A percentile compares a stretch with the other conserved stretches of the same genome.
Conservation (phyloP, 2,113 vertebrate genomes). For the Aspiorhynchus laticeps region DNA sequence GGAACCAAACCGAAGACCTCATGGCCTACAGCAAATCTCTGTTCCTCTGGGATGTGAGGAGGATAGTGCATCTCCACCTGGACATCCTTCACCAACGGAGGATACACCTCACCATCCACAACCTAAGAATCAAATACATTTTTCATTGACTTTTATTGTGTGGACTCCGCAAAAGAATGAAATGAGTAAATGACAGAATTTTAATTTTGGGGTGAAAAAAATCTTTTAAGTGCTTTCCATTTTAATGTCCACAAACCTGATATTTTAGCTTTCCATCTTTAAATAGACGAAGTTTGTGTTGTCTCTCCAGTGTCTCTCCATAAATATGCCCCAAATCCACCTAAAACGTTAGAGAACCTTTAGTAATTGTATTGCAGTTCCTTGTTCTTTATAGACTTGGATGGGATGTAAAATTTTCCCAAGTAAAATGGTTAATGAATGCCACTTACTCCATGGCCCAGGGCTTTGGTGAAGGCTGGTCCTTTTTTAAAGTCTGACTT, state of each 20-base stretch:
- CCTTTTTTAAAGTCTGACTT: conserved; percentile 90
- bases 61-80: conserved; percentile 92
- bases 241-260: conserved; percentile 70
- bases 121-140: conserved; percentile 69
- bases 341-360: conserved; percentile 67
- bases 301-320: conserved; percentile 87
- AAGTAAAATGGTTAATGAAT: background rate
- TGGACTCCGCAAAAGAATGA: background rate
- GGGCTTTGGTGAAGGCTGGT: conserved; percentile 85
- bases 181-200: background rate
- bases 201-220: background rate
- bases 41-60: conserved; percentile 82
- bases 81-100: conserved; percentile 87
- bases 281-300: conserved; percentile 88
- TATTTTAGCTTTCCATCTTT: conserved; percentile 93
- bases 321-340: conserved; percentile 95
- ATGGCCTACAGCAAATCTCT: conserved; percentile 91
- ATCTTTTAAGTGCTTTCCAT: background rate
- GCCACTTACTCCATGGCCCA: conserved; percentile 87
- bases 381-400: background rate
- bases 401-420: background rate
- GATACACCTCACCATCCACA: conserved; percentile 89
- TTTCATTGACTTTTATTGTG: background rate
- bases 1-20: conserved; percentile 95
- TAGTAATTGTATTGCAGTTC: background rate